Percentiles rank a stretch among this genome's conserved stretches.
These are phyloP conservation scores for Natator depressus DNA, from an alignment of 2,113 vertebrate species.

Conservation along the genomic window DNA sequence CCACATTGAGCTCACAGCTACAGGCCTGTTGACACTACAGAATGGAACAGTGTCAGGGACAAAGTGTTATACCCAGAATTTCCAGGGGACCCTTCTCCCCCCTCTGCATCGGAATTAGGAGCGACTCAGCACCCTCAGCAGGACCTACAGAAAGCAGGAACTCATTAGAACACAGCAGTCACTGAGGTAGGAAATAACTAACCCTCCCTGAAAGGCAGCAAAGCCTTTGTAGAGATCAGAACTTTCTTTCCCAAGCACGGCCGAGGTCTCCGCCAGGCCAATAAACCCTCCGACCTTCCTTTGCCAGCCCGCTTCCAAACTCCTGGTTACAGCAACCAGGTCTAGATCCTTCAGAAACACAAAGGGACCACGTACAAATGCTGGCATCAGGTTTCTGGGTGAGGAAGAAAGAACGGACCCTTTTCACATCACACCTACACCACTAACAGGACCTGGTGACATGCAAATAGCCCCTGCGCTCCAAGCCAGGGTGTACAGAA, in stretches of 20 bases:
- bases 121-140: not conserved
- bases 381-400: not conserved
- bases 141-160: not conserved
- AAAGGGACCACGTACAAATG: not conserved
- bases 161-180: not conserved
- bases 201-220: not conserved
- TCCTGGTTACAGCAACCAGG: not conserved
- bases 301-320: too few species aligned
- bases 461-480: not conserved
- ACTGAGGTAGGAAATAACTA: constrained; percentile 48
- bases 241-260: too few species aligned
- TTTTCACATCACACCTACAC: not conserved
- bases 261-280: not conserved
- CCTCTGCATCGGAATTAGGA: too few species aligned
- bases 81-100: too few species aligned
- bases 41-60: not conserved
- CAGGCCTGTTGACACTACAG: not conserved
- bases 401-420: fast-evolving
- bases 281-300: too few species aligned
- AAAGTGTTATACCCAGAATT: too few species aligned
- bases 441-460: not conserved
- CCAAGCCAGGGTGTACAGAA: fast-evolving
- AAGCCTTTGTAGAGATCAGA: not conserved
- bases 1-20: not conserved
- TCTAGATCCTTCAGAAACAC: not conserved